Conservation (phyloP, 2,113 vertebrate genomes). For the Bubo blakistoni region DNA sequence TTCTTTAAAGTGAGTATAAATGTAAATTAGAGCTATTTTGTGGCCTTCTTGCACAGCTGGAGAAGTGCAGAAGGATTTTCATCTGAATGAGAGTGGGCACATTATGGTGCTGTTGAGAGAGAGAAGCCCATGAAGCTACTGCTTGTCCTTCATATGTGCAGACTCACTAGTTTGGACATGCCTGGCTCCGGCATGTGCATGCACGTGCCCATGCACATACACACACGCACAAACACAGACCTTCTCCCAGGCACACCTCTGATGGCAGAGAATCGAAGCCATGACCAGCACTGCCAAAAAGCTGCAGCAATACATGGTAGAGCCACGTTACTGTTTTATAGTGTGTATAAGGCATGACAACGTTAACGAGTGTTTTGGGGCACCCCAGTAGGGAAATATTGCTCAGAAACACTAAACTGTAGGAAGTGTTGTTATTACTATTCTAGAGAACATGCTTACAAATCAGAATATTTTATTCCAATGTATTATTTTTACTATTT, state of each 20-base stretch:
- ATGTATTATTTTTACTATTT: constrained; percentile 40
- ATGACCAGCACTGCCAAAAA: background rate
- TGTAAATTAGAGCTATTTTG: background rate
- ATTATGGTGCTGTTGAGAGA: background rate
- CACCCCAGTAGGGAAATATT: background rate
- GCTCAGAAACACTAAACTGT: background rate
- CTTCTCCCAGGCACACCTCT: background rate
- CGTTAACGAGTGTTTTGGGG: background rate
- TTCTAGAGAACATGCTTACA: background rate
- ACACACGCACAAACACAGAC: background rate
- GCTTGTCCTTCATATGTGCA: background rate
- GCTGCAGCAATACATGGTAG: background rate
- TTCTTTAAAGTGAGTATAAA: background rate
- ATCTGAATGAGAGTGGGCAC: background rate
- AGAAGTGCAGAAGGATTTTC: background rate
- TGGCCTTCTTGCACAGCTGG: background rate
- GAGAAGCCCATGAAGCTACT: background rate
- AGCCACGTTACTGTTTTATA: background rate
- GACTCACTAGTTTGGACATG: background rate
- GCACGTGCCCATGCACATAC: too few relatives aligned
- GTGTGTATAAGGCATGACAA: accelerated
- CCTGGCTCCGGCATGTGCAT: background rate
- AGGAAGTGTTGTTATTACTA: background rate
- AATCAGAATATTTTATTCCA: constrained; percentile 9
- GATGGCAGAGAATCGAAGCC: background rate